Conservation (phyloP, 30 jellyfish, hydroid and myxozoan species). For the Hydra vulgaris region DNA sequence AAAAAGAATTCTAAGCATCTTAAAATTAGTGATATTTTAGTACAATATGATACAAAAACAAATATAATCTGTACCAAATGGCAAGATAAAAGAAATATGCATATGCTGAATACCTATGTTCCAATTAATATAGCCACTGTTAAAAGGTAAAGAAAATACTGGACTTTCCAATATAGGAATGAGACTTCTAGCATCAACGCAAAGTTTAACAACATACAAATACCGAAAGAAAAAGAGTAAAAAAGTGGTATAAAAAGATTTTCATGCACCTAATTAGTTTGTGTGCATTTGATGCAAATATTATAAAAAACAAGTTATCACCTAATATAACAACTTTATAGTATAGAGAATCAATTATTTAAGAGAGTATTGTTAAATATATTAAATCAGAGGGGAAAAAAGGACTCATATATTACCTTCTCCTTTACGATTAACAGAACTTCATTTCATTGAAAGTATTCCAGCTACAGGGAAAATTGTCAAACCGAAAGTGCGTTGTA, state of each 20-base stretch:
- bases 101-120: slow-evolving; percentile 14
- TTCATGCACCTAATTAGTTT: background rate
- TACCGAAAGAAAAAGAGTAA: slow-evolving; percentile 12
- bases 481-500: slow-evolving; percentile 12
- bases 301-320: background rate
- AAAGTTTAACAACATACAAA: slow-evolving; percentile 3
- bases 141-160: slow-evolving; percentile 4
- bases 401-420: slow-evolving; percentile 3
- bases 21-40: background rate
- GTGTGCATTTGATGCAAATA: slow-evolving; percentile 4
- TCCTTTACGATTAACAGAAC: slow-evolving; percentile 13
- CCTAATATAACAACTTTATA: background rate
- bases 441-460: slow-evolving; percentile 12
- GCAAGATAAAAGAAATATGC: slow-evolving; percentile 9
- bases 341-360: slow-evolving; percentile 4
- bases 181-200: background rate
- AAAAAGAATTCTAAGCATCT: background rate
- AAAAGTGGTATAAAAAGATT: slow-evolving; percentile 7
- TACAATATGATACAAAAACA: background rate
- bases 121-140: background rate
- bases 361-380: slow-evolving; percentile 1
- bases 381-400: background rate
- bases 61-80: slow-evolving; percentile 16
- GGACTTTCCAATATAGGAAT: too few species aligned
- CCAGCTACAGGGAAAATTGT: slow-evolving; percentile 13